phyloP scores from a whole-genome alignment of 2,113 vertebrate genomes.

The Monopterus albus region DNA sequence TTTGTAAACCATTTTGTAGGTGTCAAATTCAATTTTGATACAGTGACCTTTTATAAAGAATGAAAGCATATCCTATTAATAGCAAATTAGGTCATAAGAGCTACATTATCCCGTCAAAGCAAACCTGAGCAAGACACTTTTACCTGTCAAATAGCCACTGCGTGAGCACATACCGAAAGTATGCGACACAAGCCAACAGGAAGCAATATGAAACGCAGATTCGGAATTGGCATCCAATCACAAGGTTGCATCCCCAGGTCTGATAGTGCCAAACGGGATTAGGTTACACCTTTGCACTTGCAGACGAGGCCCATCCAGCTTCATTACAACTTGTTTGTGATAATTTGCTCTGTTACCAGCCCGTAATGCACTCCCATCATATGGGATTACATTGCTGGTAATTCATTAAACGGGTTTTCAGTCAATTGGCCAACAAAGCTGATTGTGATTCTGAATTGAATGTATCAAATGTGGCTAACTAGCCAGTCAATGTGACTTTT shows the following conservation, averaged over 20 bases:
- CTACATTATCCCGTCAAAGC: neutral
- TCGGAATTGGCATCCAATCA: constrained; percentile 33
- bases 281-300: constrained; percentile 38
- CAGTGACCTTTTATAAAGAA: neutral
- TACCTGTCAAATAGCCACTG: constrained; percentile 9
- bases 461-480: neutral
- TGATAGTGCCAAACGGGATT: constrained; percentile 42
- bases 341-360: constrained; percentile 9
- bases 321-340: constrained; percentile 33
- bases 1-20: neutral
- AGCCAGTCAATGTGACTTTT: neutral
- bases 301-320: constrained; percentile 10
- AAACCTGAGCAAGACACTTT: constrained; percentile 11
- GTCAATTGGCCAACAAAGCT: too few relatives aligned
- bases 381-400: constrained; percentile 11
- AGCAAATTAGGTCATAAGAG: neutral
- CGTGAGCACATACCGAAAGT: neutral
- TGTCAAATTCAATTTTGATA: neutral
- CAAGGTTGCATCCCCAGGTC: constrained; percentile 20
- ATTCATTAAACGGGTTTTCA: constrained; percentile 32
- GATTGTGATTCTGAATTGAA: too few relatives aligned
- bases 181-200: constrained; percentile 40
- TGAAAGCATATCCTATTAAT: neutral
- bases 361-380: neutral
- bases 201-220: constrained; percentile 37